Base-by-base conservation (phyloP, 2,113 vertebrate species). In the Orycteropus afer region DNA sequence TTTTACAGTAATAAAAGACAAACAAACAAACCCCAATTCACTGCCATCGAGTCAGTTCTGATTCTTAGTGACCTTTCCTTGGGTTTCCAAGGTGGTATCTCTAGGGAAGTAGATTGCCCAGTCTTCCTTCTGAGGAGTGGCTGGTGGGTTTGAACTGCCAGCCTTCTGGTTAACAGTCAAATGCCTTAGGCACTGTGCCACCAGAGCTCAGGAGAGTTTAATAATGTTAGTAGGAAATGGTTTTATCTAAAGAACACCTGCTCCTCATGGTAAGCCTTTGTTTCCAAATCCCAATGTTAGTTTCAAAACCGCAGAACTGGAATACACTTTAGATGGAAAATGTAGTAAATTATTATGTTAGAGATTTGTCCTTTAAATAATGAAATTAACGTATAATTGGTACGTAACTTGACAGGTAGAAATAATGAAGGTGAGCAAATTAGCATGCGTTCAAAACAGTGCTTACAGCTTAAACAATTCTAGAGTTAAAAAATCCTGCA, bases 291-390 rank as follows among this genome's bases (percentile, higher is more conserved):
- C 40, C 83, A 91, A 40, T 20, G 34, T 67, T 61, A 86, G 53
- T 91, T 91, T 65, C 76, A 82, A 82, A 94, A 63, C 53, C 61
- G 80, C 17, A 34, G 80, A 71, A 73, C 63, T 74, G 37, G 55
- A n/a, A 57, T 47, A 61, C 5, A 42, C 11, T 53, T 78, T 83
- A 27, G 45, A 32, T 40, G 29, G 42, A 69, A 83, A 85, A 92
- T 71, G 4, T 34, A 53, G 6, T 71, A 49, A 92, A 27, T 83
- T 59, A 78, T 11, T 42, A 61, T 15, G 25, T 49, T 59, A 88
- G 53, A 88, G 15, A 61, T n/a, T 27, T 78, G 27, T 59, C 83
- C 49, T 89, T 84, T 47, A 51, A 71, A 88, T 85, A 84, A 71
- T 25, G 9, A 7, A 32, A 61, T 88, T 86, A 81, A 86, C 80